Percentiles rank a stretch among this genome's conserved stretches.
Conservation (phyloP, 2,113 vertebrate genomes). For the Scortum barcoo region DNA sequence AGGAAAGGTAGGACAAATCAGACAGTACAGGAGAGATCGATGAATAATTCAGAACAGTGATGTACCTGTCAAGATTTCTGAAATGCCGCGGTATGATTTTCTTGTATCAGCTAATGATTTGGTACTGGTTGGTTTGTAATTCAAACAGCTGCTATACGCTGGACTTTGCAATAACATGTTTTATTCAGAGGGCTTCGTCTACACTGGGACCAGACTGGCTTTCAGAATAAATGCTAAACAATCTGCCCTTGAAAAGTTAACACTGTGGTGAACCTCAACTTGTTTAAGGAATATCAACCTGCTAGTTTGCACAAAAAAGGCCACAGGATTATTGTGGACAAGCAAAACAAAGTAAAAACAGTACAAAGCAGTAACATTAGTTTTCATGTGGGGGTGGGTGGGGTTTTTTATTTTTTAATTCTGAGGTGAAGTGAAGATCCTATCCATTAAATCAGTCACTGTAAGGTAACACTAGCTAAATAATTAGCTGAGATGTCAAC, state of each 20-base stretch:
- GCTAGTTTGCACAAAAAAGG: background rate
- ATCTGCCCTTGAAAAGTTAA: background rate
- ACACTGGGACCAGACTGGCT: background rate
- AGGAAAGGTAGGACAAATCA: conserved; percentile 89
- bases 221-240: background rate
- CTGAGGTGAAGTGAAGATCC: too few species aligned
- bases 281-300: background rate
- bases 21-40: background rate
- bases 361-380: too few species aligned
- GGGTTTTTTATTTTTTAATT: too few species aligned
- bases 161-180: background rate
- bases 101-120: conserved; percentile 26
- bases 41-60: conserved; percentile 8
- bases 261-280: background rate
- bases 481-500: background rate
- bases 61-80: conserved; percentile 14
- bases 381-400: too few species aligned
- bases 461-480: background rate
- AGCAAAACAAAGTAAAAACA: too few species aligned
- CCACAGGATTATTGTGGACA: too few species aligned
- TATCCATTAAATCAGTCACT: background rate
- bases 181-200: background rate
- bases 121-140: background rate
- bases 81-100: conserved; percentile 23
- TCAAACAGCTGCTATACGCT: background rate